Evolutionary conservation across 2,113 vertebrate species (phyloP).

Genomic region (Rhinopomastus cyanomelas): DNA sequence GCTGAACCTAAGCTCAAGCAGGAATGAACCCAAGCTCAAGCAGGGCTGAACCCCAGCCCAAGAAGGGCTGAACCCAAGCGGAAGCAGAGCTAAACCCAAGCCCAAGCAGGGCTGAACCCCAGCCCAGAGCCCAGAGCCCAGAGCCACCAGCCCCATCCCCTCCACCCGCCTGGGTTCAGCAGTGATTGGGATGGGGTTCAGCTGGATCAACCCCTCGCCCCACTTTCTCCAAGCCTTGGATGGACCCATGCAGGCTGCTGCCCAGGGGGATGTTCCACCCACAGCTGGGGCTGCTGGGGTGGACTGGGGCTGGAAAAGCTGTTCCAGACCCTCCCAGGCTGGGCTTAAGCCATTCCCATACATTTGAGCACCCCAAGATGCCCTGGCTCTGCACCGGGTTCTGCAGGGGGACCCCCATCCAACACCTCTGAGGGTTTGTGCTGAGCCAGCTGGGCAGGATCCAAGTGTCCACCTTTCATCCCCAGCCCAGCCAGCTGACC

Average conservation of each 20-base stretch:
- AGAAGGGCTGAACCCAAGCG: no score
- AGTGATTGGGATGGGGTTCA: background rate
- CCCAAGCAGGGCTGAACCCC: no score
- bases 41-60: no score
- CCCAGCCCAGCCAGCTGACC: background rate
- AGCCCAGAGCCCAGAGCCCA: background rate
- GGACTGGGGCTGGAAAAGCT: background rate
- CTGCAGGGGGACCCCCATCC: background rate
- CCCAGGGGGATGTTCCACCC: accelerated
- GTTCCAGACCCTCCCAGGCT: background rate
- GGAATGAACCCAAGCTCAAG: no score
- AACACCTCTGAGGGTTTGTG: background rate
- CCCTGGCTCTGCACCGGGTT: background rate
- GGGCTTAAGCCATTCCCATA: accelerated
- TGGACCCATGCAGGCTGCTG: accelerated
- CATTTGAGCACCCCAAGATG: accelerated
- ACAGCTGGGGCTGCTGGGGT: background rate
- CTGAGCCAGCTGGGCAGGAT: background rate
- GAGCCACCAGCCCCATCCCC: background rate
- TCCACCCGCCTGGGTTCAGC: accelerated
- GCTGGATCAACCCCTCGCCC: background rate
- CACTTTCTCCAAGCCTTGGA: background rate
- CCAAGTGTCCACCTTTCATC: background rate
- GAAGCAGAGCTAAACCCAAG: no score
- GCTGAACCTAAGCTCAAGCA: no score